Conservation (phyloP, 2,888 invertebrate genomes). For the Noctuana brunneofusca region DNA sequence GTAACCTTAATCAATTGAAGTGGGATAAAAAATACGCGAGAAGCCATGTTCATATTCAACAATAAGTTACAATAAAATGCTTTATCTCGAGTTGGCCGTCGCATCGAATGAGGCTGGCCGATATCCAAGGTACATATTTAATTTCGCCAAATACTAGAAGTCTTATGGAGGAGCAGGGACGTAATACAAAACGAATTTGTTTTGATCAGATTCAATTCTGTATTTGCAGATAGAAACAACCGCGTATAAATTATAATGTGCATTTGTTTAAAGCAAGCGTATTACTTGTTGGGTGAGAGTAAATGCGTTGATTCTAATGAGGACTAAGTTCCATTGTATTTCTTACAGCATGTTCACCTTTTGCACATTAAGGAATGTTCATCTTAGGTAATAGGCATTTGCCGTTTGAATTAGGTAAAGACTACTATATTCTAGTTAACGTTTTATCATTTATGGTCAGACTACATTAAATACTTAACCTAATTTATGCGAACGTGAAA, state of each 20-base stretch:
- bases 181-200: background rate
- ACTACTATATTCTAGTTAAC: background rate
- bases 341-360: too few species aligned
- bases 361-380: too few species aligned
- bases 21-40: too few species aligned
- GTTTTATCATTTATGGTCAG: background rate
- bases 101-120: conserved; percentile 53
- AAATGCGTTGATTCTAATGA: too few species aligned
- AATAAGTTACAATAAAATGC: conserved; percentile 56
- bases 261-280: too few species aligned
- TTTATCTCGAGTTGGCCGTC: conserved; percentile 54
- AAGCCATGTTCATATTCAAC: conserved; percentile 48
- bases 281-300: too few species aligned
- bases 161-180: conserved; percentile 44
- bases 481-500: background rate
- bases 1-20: too few species aligned
- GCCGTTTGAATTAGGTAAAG: too few species aligned
- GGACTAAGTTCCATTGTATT: too few species aligned
- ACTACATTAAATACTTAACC: conserved; percentile 3
- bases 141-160: conserved; percentile 50
- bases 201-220: background rate
- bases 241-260: too few species aligned
- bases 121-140: conserved; percentile 60
- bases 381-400: too few species aligned
- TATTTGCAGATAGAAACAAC: too few species aligned